Evolutionary conservation across 2,888 invertebrate genomes (phyloP).

Genomic region (Stegophylla sp.): DNA sequence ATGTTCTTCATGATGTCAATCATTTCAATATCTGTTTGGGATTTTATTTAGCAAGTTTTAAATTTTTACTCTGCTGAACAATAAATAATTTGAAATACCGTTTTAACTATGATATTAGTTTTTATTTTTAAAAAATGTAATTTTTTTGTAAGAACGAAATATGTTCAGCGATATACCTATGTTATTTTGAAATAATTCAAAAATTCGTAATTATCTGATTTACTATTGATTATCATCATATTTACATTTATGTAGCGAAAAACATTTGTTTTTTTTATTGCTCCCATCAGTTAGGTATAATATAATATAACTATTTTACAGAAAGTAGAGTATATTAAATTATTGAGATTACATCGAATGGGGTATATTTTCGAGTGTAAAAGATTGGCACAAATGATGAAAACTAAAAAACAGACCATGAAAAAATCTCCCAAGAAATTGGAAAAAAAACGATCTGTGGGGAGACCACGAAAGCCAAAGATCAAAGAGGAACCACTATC

Average conservation of each 20-base stretch:
- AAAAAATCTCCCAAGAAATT: conserved; percentile 7
- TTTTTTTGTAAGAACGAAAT: too few species aligned
- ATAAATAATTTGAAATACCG: too few species aligned
- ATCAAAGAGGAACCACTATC: not conserved
- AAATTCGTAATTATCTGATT: not conserved
- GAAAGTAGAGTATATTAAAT: conserved; percentile 19
- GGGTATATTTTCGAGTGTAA: not conserved
- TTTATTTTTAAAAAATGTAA: too few species aligned
- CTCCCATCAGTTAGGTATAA: not conserved
- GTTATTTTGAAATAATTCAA: not conserved
- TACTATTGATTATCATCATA: not conserved
- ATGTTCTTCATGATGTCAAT: too few species aligned
- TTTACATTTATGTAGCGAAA: not conserved
- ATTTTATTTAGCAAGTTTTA: too few species aligned
- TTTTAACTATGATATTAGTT: too few species aligned
- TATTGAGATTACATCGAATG: conserved; percentile 17
- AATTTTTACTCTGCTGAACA: too few species aligned
- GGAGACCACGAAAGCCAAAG: conserved; percentile 32
- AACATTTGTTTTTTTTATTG: not conserved
- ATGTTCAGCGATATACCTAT: not conserved
- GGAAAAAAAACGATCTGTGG: conserved; percentile 19
- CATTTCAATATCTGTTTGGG: too few species aligned
- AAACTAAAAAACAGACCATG: conserved; percentile 19
- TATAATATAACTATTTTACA: conserved; percentile 1
- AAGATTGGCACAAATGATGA: conserved; percentile 11